Percentiles rank a stretch among this genome's conserved stretches.
These are phyloP conservation scores for Simalia tracyae DNA, from an alignment of 2,797 vertebrate genomes.

Conservation along the genomic window DNA sequence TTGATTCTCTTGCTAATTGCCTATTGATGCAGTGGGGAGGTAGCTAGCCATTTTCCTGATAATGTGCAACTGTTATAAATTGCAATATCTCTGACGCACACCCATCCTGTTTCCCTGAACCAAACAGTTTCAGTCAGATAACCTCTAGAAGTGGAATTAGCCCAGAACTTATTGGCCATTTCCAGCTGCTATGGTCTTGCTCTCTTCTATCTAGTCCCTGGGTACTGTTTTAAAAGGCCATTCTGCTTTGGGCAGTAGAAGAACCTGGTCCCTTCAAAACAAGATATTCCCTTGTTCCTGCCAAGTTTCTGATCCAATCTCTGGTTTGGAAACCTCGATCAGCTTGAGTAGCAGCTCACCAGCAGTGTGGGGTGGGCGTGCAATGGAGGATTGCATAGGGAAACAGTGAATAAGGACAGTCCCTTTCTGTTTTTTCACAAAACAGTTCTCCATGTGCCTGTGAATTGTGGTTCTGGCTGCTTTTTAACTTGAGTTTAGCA, in stretches of 20 bases:
- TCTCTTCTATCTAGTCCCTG: not conserved
- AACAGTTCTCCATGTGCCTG: not conserved
- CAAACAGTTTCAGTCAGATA: not conserved
- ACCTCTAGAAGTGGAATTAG: not conserved
- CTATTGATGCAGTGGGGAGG: not conserved
- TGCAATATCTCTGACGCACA: not conserved
- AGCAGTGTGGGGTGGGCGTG: not conserved
- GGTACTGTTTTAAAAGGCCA: not conserved
- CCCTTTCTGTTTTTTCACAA: not conserved
- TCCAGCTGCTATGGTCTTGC: not conserved
- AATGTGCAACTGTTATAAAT: not conserved
- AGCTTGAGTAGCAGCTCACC: not conserved
- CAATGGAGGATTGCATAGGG: not conserved
- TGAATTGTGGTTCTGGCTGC: not conserved
- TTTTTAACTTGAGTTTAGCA: not conserved
- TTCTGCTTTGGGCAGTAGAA: not conserved
- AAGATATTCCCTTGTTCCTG: not conserved
- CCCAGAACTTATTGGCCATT: not conserved
- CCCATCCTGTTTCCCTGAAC: not conserved
- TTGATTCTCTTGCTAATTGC: not conserved
- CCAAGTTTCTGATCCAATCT: not conserved
- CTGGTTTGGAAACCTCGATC: not conserved
- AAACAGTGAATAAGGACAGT: not conserved
- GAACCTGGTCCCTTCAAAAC: not conserved
- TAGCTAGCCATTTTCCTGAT: not conserved